These are phyloP conservation scores for Mionectes olivaceus DNA, from an alignment of 2,797 vertebrate genomes.

Conservation along the genomic window DNA sequence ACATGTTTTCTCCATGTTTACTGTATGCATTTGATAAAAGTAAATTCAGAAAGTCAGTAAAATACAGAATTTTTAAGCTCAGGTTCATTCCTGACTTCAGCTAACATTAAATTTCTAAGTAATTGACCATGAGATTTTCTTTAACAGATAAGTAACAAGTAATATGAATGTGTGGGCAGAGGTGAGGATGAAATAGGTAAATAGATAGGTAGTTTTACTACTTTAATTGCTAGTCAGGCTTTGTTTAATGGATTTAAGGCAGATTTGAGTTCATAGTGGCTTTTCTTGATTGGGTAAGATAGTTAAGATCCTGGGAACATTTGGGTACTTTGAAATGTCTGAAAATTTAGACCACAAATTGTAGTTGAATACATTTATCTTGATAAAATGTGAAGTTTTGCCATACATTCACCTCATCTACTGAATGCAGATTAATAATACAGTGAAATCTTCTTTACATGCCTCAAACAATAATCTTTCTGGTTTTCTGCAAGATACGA, in stretches of 20 bases:
- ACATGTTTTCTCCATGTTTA: rapidly evolving
- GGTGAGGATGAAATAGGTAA: neutral
- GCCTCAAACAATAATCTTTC: neutral
- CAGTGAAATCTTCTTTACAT: neutral
- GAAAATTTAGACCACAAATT: neutral
- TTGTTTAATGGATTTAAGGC: neutral
- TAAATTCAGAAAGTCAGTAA: neutral
- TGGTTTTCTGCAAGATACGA: neutral
- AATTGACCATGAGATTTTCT: neutral
- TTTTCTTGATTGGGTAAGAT: neutral
- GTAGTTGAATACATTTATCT: neutral
- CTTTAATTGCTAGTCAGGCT: neutral
- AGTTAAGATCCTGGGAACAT: neutral
- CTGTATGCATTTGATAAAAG: neutral
- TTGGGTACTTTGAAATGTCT: neutral
- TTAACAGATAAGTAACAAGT: neutral
- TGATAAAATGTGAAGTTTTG: neutral
- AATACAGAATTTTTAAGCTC: neutral
- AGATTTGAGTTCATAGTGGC: neutral
- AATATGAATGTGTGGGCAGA: neutral
- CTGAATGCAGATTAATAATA: neutral
- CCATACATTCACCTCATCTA: neutral
- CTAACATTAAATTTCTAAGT: neutral
- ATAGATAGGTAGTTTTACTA: neutral
- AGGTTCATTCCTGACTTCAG: neutral